Conservation (phyloP, 2,797 vertebrate species). For the Aulostomus chinensis region DNA sequence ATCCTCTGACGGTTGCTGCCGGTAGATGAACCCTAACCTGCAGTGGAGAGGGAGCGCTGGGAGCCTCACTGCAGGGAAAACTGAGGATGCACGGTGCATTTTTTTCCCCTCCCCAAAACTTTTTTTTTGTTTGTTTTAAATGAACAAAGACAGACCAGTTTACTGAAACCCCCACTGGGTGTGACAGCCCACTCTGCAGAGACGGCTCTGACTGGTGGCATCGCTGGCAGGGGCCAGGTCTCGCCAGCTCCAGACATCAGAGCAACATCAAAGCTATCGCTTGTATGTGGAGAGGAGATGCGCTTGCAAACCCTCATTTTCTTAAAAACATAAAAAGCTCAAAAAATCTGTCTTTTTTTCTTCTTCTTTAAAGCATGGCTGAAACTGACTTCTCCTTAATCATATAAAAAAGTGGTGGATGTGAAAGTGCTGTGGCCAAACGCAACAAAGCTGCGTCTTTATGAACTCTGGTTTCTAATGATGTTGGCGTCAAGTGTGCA, state of each 20-base stretch:
- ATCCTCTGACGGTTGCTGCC: slow-evolving; percentile 10
- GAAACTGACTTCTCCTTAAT: no score
- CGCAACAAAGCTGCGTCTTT: no score
- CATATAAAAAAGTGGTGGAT: no score
- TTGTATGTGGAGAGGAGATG: slow-evolving; percentile 37
- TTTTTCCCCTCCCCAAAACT: slow-evolving; percentile 11
- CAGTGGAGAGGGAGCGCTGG: no score
- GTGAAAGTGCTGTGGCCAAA: slow-evolving; percentile 79
- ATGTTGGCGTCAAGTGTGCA: slow-evolving; percentile 59
- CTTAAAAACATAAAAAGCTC: slow-evolving; percentile 59
- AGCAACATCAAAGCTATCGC: slow-evolving; percentile 55
- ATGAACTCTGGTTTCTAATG: slow-evolving; percentile 68
- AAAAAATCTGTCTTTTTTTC: slow-evolving; percentile 15
- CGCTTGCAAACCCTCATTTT: slow-evolving; percentile 57
- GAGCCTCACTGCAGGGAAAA: slow-evolving; percentile 25
- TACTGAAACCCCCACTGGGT: slow-evolving; percentile 16
- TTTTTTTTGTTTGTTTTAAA: slow-evolving; percentile 10
- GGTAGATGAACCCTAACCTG: slow-evolving; percentile 7
- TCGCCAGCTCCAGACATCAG: slow-evolving; percentile 56
- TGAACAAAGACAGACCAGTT: slow-evolving; percentile 42
- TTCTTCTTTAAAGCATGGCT: no score
- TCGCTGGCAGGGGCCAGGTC: no score
- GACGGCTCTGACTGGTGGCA: no score
- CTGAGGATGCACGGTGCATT: slow-evolving; percentile 12
- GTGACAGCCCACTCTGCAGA: slow-evolving; percentile 1